Evolutionary conservation across 2,797 vertebrate species (phyloP).

Genomic region (Scleropages formosus): DNA sequence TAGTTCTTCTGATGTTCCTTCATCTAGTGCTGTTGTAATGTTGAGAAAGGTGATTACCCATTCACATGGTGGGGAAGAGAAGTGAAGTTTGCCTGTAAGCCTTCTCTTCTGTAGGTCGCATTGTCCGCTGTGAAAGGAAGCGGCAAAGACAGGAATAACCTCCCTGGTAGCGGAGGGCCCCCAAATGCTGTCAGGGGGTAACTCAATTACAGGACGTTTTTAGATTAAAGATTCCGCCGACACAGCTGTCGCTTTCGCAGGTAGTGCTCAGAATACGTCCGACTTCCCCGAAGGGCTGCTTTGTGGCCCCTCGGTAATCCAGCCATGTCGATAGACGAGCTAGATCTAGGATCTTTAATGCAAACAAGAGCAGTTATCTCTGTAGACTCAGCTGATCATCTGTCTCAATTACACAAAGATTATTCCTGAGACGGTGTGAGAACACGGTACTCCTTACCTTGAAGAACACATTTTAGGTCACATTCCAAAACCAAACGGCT

Average conservation of each 20-base stretch:
- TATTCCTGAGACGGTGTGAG: too few relatives aligned
- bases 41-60: not conserved
- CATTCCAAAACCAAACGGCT: too few relatives aligned
- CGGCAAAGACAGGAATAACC: not conserved
- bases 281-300: too few relatives aligned
- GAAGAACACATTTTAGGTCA: too few relatives aligned
- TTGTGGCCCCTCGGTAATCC: not conserved
- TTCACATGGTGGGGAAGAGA: not conserved
- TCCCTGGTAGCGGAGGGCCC: not conserved
- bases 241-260: not conserved
- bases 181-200: not conserved
- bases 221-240: not conserved
- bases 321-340: not conserved
- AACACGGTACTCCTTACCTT: too few relatives aligned
- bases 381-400: not conserved
- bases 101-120: not conserved
- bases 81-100: not conserved
- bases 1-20: not conserved
- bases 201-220: not conserved
- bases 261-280: not conserved
- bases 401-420: too few relatives aligned
- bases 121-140: not conserved
- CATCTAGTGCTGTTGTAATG: slow-evolving; percentile 1
- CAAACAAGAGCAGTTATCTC: not conserved
- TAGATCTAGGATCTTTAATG: not conserved